phyloP scores from a whole-genome alignment of 2,113 vertebrate species.

The Grus americana region DNA sequence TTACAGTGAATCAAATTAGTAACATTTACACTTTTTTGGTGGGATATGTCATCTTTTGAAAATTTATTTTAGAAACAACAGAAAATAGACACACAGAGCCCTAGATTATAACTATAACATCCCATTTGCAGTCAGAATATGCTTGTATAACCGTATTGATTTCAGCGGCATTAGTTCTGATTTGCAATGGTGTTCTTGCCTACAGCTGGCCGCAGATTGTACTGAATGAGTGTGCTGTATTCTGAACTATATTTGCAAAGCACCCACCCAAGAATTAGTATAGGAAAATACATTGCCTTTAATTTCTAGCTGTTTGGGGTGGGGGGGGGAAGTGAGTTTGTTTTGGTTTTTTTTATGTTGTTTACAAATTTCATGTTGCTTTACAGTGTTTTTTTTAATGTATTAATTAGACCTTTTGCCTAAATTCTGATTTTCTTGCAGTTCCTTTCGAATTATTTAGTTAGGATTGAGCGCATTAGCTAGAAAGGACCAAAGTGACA shows the following conservation, averaged over 20 bases:
- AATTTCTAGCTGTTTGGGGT: background rate
- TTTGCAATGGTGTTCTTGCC: background rate
- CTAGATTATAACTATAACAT: background rate
- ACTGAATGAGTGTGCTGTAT: background rate
- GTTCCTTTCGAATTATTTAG: constrained; percentile 73
- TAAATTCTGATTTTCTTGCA: constrained; percentile 61
- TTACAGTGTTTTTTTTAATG: background rate
- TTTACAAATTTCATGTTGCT: constrained; percentile 22
- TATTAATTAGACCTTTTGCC: constrained; percentile 63
- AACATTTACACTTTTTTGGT: background rate
- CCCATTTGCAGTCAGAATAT: background rate
- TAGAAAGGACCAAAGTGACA: constrained; percentile 69
- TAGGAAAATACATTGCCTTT: background rate
- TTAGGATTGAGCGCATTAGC: constrained; percentile 72
- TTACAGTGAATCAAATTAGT: background rate
- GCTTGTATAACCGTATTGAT: background rate
- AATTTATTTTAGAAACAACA: background rate
- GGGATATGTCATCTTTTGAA: background rate
- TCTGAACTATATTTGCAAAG: background rate
- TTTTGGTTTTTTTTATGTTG: background rate
- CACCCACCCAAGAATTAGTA: background rate
- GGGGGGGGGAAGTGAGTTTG: background rate
- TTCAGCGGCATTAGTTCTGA: background rate
- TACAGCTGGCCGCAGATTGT: constrained; percentile 1
- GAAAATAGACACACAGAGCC: background rate